A percentile compares a stretch with the other conserved stretches of the same genome.
phyloP scores from a whole-genome alignment of 2,888 invertebrate species.

The Netelia virgata region DNA sequence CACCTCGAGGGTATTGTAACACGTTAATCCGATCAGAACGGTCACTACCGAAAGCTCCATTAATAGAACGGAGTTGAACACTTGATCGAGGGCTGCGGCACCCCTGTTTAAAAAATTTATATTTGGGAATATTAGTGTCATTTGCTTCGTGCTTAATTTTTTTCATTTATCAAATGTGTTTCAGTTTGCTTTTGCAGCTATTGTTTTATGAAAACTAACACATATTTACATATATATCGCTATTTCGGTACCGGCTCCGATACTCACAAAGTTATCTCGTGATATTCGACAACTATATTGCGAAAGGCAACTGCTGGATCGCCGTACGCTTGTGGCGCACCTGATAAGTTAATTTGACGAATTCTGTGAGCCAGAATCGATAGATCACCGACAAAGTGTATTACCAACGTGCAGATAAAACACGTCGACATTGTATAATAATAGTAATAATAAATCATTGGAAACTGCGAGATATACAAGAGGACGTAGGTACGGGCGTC shows the following conservation, averaged over 20 bases:
- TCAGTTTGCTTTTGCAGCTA: too few relatives aligned
- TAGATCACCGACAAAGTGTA: constrained; percentile 69
- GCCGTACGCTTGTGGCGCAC: not conserved
- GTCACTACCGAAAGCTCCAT: not conserved
- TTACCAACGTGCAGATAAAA: constrained; percentile 66
- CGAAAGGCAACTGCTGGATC: constrained; percentile 20
- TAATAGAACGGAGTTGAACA: constrained; percentile 17
- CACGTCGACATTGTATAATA: constrained; percentile 65
- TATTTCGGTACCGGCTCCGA: too few relatives aligned
- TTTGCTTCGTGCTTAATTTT: too few relatives aligned
- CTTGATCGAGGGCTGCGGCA: constrained; percentile 4
- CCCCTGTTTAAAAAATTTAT: not conserved
- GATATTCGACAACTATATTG: constrained; percentile 33
- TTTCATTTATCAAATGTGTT: too few relatives aligned
- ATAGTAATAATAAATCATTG: constrained; percentile 60
- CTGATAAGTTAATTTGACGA: constrained; percentile 18
- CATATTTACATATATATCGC: too few relatives aligned
- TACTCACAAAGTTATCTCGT: constrained; percentile 51
- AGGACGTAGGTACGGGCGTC: constrained; percentile 48
- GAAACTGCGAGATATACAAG: constrained; percentile 67
- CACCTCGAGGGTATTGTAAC: constrained; percentile 28
- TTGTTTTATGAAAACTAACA: too few relatives aligned
- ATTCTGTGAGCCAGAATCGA: constrained; percentile 71
- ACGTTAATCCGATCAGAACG: constrained; percentile 18
- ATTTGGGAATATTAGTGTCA: too few relatives aligned